A percentile compares a stretch with the other conserved stretches of the same genome.
Conservation (phyloP, 2,113 vertebrate genomes). For the Tragulus kanchil region DNA sequence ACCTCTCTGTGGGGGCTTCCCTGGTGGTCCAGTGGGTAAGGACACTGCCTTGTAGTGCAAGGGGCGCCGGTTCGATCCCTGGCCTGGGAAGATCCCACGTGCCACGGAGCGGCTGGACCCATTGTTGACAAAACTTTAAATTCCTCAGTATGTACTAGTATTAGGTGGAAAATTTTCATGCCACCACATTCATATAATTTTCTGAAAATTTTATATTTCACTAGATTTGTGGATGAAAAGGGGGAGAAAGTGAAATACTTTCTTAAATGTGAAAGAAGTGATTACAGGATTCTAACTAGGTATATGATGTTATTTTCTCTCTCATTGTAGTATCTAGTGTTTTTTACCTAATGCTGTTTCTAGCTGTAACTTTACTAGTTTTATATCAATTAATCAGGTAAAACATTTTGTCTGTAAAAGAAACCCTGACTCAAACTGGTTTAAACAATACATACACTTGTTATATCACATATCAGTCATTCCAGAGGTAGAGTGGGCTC, state of each 20-base stretch:
- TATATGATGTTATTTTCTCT: neutral
- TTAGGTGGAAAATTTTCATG: conserved; percentile 22
- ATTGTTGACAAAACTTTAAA: conserved; percentile 45
- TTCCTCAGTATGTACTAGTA: neutral
- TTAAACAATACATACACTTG: neutral
- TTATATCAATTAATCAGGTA: neutral
- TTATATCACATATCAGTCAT: neutral
- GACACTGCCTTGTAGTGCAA: too few species aligned
- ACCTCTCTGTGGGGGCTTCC: too few species aligned
- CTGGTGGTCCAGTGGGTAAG: too few species aligned
- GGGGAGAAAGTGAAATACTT: neutral
- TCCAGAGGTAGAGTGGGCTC: neutral
- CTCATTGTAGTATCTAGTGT: neutral
- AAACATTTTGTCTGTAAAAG: neutral
- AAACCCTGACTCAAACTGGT: neutral
- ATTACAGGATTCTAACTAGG: neutral
- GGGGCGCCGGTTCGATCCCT: too few species aligned
- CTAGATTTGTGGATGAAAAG: conserved; percentile 30
- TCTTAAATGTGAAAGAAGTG: conserved; percentile 7
- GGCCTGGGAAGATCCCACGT: too few species aligned
- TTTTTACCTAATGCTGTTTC: neutral
- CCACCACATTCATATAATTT: neutral
- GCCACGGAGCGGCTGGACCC: too few species aligned
- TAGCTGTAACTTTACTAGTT: neutral
- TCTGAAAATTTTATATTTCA: conserved; percentile 7